phyloP scores from a whole-genome alignment of 1,140 invertebrate species.

The Lucilia sericata region DNA sequence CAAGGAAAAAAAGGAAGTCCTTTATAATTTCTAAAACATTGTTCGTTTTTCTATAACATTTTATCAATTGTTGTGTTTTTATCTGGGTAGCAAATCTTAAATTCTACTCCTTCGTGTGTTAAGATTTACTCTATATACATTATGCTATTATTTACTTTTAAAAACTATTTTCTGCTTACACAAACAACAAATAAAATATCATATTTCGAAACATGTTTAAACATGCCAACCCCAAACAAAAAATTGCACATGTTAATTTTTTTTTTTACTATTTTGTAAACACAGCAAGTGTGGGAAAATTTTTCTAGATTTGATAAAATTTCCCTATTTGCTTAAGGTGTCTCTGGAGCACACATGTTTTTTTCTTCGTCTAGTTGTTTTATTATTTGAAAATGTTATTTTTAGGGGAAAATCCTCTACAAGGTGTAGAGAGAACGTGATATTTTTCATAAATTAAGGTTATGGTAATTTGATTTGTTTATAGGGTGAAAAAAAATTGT shows the following conservation, averaged over 20 bases:
- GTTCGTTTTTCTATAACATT: too few species aligned
- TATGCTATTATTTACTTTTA: too few species aligned
- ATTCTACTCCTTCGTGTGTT: not conserved
- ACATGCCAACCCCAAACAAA: not conserved
- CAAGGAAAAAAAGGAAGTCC: too few species aligned
- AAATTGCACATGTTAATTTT: not conserved
- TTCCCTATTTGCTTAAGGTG: not conserved
- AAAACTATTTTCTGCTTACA: too few species aligned
- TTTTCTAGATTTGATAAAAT: not conserved
- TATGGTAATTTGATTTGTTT: conserved; percentile 1
- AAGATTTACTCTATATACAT: too few species aligned
- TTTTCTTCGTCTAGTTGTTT: not conserved
- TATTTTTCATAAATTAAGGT: not conserved
- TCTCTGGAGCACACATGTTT: not conserved
- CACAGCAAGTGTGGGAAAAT: conserved; percentile 12
- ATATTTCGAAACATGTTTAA: not conserved
- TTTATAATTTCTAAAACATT: too few species aligned
- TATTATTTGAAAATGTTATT: not conserved
- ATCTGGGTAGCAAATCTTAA: not conserved
- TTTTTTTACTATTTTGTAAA: not conserved
- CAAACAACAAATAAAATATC: not conserved
- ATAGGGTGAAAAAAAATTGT: not conserved
- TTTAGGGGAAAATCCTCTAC: not conserved
- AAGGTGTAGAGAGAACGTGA: conserved; percentile 9
- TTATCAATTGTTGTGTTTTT: not conserved